Base-by-base conservation (phyloP, 2,888 invertebrate species). In the Stratiomys singularior region DNA sequence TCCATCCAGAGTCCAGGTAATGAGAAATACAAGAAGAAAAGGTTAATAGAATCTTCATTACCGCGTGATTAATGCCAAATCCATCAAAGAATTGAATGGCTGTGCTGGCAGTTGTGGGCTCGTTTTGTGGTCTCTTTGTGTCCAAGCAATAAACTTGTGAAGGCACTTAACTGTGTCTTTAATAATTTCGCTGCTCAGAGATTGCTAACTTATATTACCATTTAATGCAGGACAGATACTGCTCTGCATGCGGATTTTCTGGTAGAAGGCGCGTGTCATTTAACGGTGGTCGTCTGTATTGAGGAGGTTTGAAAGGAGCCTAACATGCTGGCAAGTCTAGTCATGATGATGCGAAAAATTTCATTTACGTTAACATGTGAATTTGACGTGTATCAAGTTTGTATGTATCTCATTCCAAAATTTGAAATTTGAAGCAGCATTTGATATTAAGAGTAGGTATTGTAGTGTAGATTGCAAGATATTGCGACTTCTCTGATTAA, bases 21-120 rank as follows among this genome's bases (percentile, higher is more conserved):
- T 18, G 52, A 15, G n/a, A 15, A 15, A 69, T 13, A n/a, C 23
- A 67, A 15, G 46, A 67, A 25, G 69, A 47, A 69, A 69, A 69
- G 69, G 69, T 46, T 69, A 69, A 47, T 69, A 46, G 69, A 69
- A 47, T 69, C 69, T 69, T 69, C 69, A 69, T 69, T 47, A 69
- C 69, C 25, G 25, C 25, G 25, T 69, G 46, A 69, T 69, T 69
- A 69, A 69, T 69, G 69, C 47, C 46, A 47, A 69, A 69, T 69
- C 69, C 47, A 69, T 69, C 69, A 69, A 46, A 37, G 23, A 47
- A 25, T 18, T 23, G 25, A 30, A 67, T 37, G 46, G 15, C 46
- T 47, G 25, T 47, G 25, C 25, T 47, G 69, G 47, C 47, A 69
- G 46, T 67, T 69, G 25, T 69, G 21, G 23, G 25, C 69, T 69